Evolutionary conservation across 30 jellyfish, hydroid and myxozoan species (phyloP), one percentile per base, ranked within the genome.

Genomic region (Mastigias papua): DNA sequence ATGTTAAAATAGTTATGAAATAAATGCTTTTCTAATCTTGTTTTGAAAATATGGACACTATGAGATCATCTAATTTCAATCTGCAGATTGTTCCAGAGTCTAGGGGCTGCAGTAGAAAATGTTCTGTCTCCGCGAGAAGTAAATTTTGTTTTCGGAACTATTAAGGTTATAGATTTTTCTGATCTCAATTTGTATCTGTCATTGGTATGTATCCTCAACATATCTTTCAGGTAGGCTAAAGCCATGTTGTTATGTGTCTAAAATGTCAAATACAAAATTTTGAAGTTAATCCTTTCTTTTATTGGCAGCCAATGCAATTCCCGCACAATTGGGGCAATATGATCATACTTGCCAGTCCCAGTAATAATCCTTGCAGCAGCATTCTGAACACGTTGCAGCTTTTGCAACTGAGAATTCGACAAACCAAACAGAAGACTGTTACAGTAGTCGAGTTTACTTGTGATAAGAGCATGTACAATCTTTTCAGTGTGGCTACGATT

Each of bases 271-370:
- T 66, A 57, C 86, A 67, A 70, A 67, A 82, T 50, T 21, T 84
- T 71, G 69, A 81, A 73, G 70, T 48, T 84, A 65, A 87, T 87
- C 76, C 96, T 74, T 63, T 76, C 86, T 77, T 76, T 84, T 66
- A 87, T 81, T 54, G 80, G 91, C 86, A 87, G 91, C 96, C 96
- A 76, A 69, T 75, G 91, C 84, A 87, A 71, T 67, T 76, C 84
- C 22, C 71, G 62, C 66, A 77, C 27, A 5, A 58, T 30, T 34
- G 87, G 86, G 23, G 92, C 66, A n/a, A 64, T 68, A 34, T 68
- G 92, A 26, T 69, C 88, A 49, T 37, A 69, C 69, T 72, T 69
- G 50, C 50, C 34, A 23, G 73, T 35, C 25, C 78, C 72, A 50
- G 68, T 30, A 50, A 84, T 34, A 20, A 84, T 34, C 51, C 88